A percentile compares a stretch with the other conserved stretches of the same genome.
Conservation (phyloP, 2,797 vertebrate species). For the Gadopsis marmoratus region DNA sequence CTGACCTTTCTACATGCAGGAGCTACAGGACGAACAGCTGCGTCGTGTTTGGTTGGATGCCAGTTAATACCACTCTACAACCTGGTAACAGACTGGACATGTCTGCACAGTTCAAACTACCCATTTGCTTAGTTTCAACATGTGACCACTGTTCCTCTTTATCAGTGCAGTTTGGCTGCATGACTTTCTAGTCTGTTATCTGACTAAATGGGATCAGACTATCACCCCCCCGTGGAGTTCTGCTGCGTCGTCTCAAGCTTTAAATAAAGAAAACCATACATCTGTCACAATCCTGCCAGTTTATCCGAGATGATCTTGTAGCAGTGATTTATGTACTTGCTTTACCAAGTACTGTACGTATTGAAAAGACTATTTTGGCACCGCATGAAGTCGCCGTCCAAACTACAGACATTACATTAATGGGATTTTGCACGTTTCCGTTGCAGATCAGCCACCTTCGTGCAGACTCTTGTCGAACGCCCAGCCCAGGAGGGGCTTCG, state of each 20-base stretch:
- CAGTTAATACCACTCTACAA: background rate
- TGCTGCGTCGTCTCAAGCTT: background rate
- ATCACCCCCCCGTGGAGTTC: background rate
- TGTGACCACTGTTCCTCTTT: slow-evolving; percentile 50
- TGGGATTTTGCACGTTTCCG: background rate
- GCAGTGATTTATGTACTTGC: background rate
- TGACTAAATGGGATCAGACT: background rate
- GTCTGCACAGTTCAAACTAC: background rate
- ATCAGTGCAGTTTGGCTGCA: background rate
- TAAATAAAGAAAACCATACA: background rate
- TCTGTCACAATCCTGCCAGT: background rate
- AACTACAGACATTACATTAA: background rate
- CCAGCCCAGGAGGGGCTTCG: background rate
- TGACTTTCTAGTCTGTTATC: background rate
- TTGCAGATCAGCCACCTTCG: background rate
- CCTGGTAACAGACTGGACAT: background rate
- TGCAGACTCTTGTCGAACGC: background rate
- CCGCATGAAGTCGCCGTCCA: background rate
- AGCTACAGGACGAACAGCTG: background rate
- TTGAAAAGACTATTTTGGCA: background rate
- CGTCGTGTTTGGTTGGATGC: background rate
- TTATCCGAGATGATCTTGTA: background rate
- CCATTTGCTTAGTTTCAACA: background rate
- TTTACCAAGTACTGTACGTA: too few species aligned
- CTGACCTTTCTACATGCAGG: background rate